Evolutionary conservation across 2,797 vertebrate species (phyloP).

Genomic region (Naso thynnoides): DNA sequence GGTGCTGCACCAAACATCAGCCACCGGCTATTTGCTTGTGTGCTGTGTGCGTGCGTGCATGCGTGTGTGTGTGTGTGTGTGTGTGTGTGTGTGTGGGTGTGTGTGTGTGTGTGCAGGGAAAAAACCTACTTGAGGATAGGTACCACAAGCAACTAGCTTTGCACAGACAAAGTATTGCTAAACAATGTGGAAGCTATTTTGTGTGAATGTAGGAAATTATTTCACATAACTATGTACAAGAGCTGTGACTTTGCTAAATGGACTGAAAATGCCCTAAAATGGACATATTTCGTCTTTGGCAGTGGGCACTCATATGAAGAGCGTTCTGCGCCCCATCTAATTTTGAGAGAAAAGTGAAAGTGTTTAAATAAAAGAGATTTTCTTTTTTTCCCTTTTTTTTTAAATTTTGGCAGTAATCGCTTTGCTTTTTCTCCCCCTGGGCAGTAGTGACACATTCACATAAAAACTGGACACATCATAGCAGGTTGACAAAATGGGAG

Average conservation of each 20-base stretch:
- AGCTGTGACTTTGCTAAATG: conserved; percentile 13
- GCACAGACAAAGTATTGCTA: conserved; percentile 36
- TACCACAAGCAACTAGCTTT: conserved; percentile 62
- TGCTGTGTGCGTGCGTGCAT: conserved; percentile 22
- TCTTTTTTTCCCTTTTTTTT: too few relatives aligned
- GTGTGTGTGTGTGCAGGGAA: conserved; percentile 11
- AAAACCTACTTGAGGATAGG: conserved; percentile 51
- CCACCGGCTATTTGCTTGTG: conserved; percentile 72
- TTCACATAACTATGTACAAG: not conserved
- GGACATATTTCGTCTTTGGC: not conserved
- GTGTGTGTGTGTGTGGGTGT: not conserved
- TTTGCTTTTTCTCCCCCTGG: not conserved
- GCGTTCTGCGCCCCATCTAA: not conserved
- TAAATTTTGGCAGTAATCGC: not conserved
- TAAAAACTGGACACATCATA: not conserved
- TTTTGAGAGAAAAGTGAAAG: not conserved
- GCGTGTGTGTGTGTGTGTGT: conserved; percentile 19
- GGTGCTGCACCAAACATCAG: conserved; percentile 74
- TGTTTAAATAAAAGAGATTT: not conserved
- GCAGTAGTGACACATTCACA: not conserved
- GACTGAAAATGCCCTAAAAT: conserved; percentile 3
- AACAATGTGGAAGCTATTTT: conserved; percentile 30
- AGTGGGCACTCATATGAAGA: not conserved
- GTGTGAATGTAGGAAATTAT: conserved; percentile 24
- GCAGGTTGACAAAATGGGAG: not conserved